Base-by-base conservation (phyloP, 2,888 invertebrate species). In the Anticlea derivata region DNA sequence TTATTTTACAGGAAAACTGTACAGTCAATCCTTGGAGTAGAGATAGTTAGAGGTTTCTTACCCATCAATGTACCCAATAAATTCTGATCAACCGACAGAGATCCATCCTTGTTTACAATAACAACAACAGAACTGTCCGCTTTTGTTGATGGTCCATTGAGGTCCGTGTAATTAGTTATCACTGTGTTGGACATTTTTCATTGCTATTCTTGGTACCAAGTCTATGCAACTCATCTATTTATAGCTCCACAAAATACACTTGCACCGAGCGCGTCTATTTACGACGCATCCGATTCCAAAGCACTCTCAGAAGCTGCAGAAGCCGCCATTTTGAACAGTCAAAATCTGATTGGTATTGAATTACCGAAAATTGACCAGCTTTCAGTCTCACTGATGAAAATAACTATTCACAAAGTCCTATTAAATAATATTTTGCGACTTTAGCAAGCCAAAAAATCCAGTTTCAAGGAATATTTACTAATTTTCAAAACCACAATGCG, bases 71-170 rank as follows among this genome's bases (percentile, higher is more conserved):
- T 94, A 68, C 96, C 94, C 55, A 97, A 92, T 63, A 95, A 94
- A 68, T 95, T 94, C 74, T 95, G 94, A 83, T 97, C 96, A 30
- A 96, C 94, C 54, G 95, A 94, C 58, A 97, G 92, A 55, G 94
- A 94, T 66, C 96, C 96, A 93, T 96, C 96, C 86, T 96, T 95
- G 78, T 95, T 95, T 78, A 96, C 96, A 78, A 97, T 94, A 80
- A 97, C 94, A 70, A 96, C 94, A 77, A 97, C 92, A 73, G 95
- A 93, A 75, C 94, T 94, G 83, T 94, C 94, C 65, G 92, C 88
- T 75, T 91, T 90, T 34, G 88, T 80, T 7, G 90, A 86, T 56
- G 90, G 89, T 61, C 91, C 91, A 68, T 91, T 91, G 10, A 90
- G 78, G 74, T 91, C 91, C 65, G 90, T 89, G 70, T 91, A 91